Base-by-base conservation (phyloP, 2,888 invertebrate species). In the Lithophane socia region DNA sequence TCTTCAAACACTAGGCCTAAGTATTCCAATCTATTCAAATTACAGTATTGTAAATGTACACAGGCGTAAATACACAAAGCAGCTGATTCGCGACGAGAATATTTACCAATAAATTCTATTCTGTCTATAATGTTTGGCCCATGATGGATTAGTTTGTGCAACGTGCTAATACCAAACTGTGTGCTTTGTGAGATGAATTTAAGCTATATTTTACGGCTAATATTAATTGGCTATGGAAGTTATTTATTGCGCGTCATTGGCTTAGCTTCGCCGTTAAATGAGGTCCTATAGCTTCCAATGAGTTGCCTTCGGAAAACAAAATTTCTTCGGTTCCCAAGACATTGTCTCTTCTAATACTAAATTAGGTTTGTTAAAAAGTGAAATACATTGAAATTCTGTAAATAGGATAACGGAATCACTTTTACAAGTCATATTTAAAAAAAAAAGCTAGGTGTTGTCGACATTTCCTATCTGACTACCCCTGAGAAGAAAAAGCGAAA, bases 111-210 rank as follows among this genome's bases (percentile, higher is more conserved):
- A 84, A 77, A 84, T 85, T 75, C 63, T 56, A 73, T 65, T 69
- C 58, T 1, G 61, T 71, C 56, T 63, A 72, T 80, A 74, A 73
- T 63, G 52, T 42, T 42, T 7, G 68, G 71, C n/a, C 29, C 42
- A 79, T 79, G 82, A 84, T 84, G 75, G 79, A 84, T 84, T 84
- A 85, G 78, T 77, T 78, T 71, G 63, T 76, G 82, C 79, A 82
- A 47, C 70, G 58, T 54, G 54, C 61, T 79, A 75, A 69, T 71
- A 77, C 63, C 44, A 64, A 75, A 70, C 54, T 77, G 83, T 80
- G 70, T 81, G 60, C 69, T 84, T 70, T 44, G 65, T 13, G 64
- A 73, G 81, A 73, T 77, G 64, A 72, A 84, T 81, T 77, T 68
- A 70, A 66, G 69, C 44, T 73, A 47, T 66, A 79, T 67, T 82